These are phyloP conservation scores for Scytalopus superciliaris DNA, from an alignment of 2,113 vertebrate species.

Conservation along the genomic window DNA sequence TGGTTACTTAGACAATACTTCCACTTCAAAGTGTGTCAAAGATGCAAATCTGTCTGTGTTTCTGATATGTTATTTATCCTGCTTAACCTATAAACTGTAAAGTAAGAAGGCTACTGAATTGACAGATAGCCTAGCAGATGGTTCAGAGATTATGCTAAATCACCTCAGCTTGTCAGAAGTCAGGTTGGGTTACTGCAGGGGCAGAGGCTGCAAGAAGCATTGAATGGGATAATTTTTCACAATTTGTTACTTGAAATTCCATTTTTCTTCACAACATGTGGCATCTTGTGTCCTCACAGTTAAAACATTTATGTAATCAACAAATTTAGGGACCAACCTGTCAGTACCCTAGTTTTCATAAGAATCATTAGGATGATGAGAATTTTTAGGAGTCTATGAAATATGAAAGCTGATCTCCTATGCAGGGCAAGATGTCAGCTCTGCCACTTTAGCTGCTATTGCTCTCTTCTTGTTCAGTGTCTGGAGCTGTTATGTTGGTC, in stretches of 20 bases:
- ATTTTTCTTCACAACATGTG: not conserved
- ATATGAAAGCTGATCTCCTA: not conserved
- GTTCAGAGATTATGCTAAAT: constrained; percentile 1
- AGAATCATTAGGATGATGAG: not conserved
- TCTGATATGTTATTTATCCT: constrained; percentile 20
- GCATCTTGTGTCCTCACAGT: not conserved
- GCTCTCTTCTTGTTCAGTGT: not conserved
- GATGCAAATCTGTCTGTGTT: not conserved
- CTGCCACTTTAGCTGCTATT: not conserved
- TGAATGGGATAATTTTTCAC: not conserved
- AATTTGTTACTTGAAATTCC: constrained; percentile 12
- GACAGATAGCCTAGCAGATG: not conserved
- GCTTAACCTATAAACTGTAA: constrained; percentile 15
- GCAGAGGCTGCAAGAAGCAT: not conserved
- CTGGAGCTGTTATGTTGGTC: not conserved
- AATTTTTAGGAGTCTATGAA: not conserved
- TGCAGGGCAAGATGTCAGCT: not conserved
- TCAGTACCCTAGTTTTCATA: not conserved
- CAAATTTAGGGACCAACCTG: not conserved
- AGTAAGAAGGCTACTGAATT: not conserved
- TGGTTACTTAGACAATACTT: not conserved
- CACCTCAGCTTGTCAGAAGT: constrained; percentile 1
- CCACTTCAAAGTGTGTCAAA: not conserved
- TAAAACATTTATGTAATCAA: not conserved
- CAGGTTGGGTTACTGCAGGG: not conserved